These are phyloP conservation scores for Lepidurus arcticus DNA, from an alignment of 1,140 invertebrate genomes.

Conservation along the genomic window DNA sequence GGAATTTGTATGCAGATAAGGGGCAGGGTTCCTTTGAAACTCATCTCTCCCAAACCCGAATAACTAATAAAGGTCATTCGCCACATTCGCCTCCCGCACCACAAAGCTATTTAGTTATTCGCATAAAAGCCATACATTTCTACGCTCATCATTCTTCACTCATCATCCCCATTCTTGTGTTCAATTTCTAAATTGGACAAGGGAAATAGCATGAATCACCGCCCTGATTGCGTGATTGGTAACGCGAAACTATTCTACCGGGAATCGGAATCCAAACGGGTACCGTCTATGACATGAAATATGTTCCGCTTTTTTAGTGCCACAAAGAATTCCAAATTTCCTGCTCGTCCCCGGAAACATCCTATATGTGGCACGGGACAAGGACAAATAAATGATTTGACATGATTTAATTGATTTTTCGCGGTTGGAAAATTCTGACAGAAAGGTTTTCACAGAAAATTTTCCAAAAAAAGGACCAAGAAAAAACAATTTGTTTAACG, in stretches of 20 bases:
- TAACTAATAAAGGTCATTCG: neutral
- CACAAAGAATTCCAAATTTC: conserved; percentile 10
- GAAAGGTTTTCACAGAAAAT: neutral
- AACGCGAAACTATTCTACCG: neutral
- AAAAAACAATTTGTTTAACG: neutral
- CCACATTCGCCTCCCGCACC: neutral
- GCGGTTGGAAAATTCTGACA: neutral
- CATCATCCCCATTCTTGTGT: neutral
- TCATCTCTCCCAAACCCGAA: neutral
- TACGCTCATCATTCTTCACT: neutral
- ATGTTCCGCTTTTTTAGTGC: neutral
- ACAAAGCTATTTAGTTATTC: conserved; percentile 22
- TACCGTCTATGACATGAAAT: neutral
- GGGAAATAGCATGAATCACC: neutral
- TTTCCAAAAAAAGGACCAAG: neutral
- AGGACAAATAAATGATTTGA: neutral
- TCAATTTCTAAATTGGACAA: conserved; percentile 1
- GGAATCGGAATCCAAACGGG: neutral
- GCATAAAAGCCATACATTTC: conserved; percentile 2
- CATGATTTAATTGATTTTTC: conserved; percentile 5
- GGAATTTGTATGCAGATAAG: neutral
- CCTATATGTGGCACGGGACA: neutral
- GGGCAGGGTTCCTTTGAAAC: conserved; percentile 2
- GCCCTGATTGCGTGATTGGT: conserved; percentile 5
- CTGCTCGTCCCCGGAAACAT: neutral